Base-by-base conservation (phyloP, 1,140 invertebrate genomes). In the Micrasema minimum region DNA sequence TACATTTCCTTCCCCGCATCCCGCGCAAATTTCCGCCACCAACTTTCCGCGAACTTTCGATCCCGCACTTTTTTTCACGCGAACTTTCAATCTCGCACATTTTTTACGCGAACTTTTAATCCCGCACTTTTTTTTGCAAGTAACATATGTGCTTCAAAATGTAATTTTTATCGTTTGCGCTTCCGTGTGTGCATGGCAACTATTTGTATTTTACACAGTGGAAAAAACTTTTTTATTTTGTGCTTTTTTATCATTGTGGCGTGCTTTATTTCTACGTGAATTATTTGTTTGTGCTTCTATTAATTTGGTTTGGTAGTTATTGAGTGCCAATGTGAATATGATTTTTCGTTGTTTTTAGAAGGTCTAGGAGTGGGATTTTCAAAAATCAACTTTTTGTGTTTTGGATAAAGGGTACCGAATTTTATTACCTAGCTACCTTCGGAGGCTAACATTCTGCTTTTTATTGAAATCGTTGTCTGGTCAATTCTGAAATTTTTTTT, bases 151-250 rank as follows among this genome's bases (percentile, higher is more conserved):
- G 26, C 26, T 31, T 31, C 26, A 31, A 31, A 31, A 31, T 31
- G 26, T 7, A 31, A 31, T 31, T 31, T 31, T 31, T 7, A 31
- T 57, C 14, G 7, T 37, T 57, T 57, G 31, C 31, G 53, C 53
- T 57, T 57, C 23, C 35, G 31, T 37, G 53, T 64, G 59, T 64
- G 59, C 59, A 64, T 64, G 53, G 53, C 35, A 35, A 57, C 53
- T 31, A 57, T 35, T 23, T 1, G 4, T 7, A 31, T 5, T n/a
- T 59, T 59, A 9, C 31, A 16, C 11, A 59, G 55, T 59, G 55
- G 31, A 38, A 59, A 38, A 59, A 59, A 41, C 37, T 16, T 41
- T 16, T 59, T 22, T 41, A 11, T 31, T n/a, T 31, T 31, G 55
- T 59, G 55, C 20, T 59, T 59, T 41, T 41, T 59, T 38, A 59